Conservation (phyloP, 1,140 invertebrate species). For the Dryas iulia region DNA sequence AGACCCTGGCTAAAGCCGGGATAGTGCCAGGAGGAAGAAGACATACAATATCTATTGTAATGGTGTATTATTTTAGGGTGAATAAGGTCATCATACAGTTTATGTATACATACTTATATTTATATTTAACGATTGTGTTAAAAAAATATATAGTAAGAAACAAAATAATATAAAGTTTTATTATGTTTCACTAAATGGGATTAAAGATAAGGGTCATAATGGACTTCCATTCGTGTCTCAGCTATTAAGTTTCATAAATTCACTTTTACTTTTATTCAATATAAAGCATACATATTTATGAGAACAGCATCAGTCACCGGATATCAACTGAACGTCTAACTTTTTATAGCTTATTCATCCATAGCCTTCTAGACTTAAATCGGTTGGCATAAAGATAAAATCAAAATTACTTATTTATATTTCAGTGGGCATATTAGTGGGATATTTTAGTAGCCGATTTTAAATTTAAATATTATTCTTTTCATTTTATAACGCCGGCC, state of each 20-base stretch:
- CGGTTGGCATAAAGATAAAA: constrained; percentile 35
- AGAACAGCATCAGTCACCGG: constrained; percentile 49
- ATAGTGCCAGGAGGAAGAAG: too few relatives aligned
- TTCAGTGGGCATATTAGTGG: constrained; percentile 44
- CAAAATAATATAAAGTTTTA: neutral
- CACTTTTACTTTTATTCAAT: constrained; percentile 76
- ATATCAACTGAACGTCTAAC: constrained; percentile 47
- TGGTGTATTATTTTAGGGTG: too few relatives aligned
- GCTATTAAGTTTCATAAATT: constrained; percentile 38
- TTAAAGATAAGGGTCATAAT: neutral
- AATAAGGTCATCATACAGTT: too few relatives aligned
- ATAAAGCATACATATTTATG: constrained; percentile 65
- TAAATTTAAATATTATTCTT: constrained; percentile 6
- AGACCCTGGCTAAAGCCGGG: too few relatives aligned
- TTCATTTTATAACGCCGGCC: neutral
- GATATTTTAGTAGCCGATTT: constrained; percentile 14
- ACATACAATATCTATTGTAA: too few relatives aligned
- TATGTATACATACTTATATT: too few relatives aligned
- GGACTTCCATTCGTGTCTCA: constrained; percentile 10
- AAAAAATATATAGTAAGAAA: neutral
- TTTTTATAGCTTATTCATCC: constrained; percentile 35
- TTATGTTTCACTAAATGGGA: neutral
- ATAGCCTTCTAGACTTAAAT: constrained; percentile 35
- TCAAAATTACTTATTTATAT: constrained; percentile 52
- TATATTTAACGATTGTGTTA: neutral